These are phyloP conservation scores for Brachirus orientalis DNA, from an alignment of 2,113 vertebrate genomes.

Conservation along the genomic window DNA sequence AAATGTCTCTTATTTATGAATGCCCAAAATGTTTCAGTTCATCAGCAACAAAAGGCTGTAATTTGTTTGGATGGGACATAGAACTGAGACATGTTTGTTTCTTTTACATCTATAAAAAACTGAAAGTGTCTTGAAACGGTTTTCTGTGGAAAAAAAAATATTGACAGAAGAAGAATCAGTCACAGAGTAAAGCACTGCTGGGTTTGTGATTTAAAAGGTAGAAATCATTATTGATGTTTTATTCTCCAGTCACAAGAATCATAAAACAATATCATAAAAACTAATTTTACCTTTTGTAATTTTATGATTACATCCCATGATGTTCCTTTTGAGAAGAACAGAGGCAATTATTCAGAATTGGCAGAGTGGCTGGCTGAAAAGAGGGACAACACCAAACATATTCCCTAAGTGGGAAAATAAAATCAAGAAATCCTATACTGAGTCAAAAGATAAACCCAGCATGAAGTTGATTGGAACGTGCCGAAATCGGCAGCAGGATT, in stretches of 20 bases:
- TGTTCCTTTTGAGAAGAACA: conserved; percentile 3
- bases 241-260: background rate
- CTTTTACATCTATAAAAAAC: too few species aligned
- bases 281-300: too few species aligned
- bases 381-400: too few species aligned
- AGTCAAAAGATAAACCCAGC: conserved; percentile 13
- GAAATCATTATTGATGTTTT: background rate
- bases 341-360: background rate
- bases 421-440: conserved; percentile 7
- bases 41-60: too few species aligned
- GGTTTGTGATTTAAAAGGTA: background rate
- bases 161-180: background rate
- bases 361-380: too few species aligned
- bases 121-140: background rate
- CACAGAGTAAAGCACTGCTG: background rate
- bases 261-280: background rate
- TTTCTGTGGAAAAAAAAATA: background rate
- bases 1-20: background rate
- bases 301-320: conserved; percentile 7
- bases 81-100: background rate
- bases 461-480: conserved; percentile 47
- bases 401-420: background rate
- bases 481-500: conserved; percentile 19
- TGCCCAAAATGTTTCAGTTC: background rate
- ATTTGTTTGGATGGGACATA: too few species aligned